phyloP scores from a whole-genome alignment of 2,888 invertebrate species.

The Ectropis crepuscularia region DNA sequence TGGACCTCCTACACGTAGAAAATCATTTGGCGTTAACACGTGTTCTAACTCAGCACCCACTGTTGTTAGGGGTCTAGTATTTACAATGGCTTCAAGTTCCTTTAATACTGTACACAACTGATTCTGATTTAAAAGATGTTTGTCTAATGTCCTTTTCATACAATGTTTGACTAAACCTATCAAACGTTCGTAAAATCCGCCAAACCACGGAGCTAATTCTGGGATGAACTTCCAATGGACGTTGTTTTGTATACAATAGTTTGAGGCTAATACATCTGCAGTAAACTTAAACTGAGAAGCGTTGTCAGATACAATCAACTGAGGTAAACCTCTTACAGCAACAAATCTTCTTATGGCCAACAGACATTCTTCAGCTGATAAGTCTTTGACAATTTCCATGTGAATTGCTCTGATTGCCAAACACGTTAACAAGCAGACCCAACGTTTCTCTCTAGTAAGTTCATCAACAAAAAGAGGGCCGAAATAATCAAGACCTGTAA shows the following conservation, averaged over 20 bases:
- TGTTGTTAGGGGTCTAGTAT: neutral
- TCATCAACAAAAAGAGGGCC: neutral
- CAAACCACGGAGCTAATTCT: constrained; percentile 39
- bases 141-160: constrained; percentile 3
- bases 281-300: constrained; percentile 28
- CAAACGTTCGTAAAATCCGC: constrained; percentile 40
- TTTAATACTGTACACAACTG: neutral
- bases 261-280: constrained; percentile 24
- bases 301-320: constrained; percentile 33
- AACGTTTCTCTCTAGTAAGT: constrained; percentile 20
- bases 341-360: neutral
- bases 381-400: constrained; percentile 18
- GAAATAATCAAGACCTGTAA: neutral
- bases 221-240: constrained; percentile 40
- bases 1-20: neutral
- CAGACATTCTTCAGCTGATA: constrained; percentile 3
- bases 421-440: constrained; percentile 37
- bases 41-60: neutral
- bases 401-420: constrained; percentile 34
- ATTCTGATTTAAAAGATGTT: constrained; percentile 1
- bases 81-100: constrained; percentile 1
- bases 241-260: constrained; percentile 8
- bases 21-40: neutral
- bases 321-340: constrained; percentile 28
- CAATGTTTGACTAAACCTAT: constrained; percentile 13